Evolutionary conservation across 2,113 vertebrate species (phyloP).

Genomic region (Microtus ochrogaster): DNA sequence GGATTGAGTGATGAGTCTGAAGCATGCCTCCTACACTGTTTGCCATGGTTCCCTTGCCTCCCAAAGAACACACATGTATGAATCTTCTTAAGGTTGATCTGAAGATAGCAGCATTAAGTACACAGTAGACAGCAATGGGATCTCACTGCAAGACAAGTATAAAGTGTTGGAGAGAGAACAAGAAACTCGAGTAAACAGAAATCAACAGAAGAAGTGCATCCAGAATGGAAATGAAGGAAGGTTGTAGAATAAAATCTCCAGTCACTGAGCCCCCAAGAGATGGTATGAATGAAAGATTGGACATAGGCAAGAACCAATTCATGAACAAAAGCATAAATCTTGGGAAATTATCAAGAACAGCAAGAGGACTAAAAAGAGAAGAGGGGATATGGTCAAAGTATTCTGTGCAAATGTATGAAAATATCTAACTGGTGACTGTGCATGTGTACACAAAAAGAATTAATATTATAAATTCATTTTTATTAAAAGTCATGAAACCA

Average conservation of each 20-base stretch:
- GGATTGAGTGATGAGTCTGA: not conserved
- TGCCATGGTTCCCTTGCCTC: conserved; percentile 14
- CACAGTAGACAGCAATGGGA: not conserved
- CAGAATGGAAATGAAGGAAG: conserved; percentile 15
- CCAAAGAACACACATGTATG: not conserved
- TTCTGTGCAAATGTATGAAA: not conserved
- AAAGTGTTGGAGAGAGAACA: conserved; percentile 35
- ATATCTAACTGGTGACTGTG: not conserved
- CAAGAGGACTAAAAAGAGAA: not conserved
- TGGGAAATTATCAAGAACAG: not conserved
- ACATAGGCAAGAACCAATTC: not conserved
- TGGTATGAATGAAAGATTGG: not conserved
- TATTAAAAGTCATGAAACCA: not conserved
- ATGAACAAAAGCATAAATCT: not conserved
- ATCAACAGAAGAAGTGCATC: not conserved
- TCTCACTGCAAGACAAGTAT: not conserved
- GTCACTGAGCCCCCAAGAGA: conserved; percentile 5
- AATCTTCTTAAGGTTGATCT: conserved; percentile 30
- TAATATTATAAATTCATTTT: not conserved
- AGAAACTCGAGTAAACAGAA: conserved; percentile 6
- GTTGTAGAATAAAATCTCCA: conserved; percentile 2
- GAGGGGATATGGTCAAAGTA: not conserved
- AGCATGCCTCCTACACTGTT: not conserved
- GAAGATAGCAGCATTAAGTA: not conserved
- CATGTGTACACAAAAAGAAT: not conserved